These are phyloP conservation scores for Colostygia pectinataria DNA, from an alignment of 2,888 invertebrate species.

Conservation along the genomic window DNA sequence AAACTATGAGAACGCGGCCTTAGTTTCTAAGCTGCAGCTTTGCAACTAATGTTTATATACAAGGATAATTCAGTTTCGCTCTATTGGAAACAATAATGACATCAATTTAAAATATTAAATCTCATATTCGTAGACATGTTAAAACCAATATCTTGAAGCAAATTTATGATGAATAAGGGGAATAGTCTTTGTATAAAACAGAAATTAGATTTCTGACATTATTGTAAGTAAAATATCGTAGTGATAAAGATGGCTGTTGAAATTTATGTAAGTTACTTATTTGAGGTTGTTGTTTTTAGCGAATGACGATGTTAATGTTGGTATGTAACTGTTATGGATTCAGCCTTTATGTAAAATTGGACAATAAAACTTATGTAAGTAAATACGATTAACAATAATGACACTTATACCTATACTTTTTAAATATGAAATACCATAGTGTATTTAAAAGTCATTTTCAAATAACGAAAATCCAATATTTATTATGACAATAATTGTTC, in stretches of 20 bases:
- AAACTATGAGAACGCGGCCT: too few relatives aligned
- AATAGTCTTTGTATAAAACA: constrained; percentile 37
- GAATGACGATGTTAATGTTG: constrained; percentile 62
- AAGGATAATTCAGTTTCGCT: too few relatives aligned
- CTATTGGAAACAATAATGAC: too few relatives aligned
- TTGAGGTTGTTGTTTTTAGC: constrained; percentile 70
- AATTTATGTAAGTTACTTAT: constrained; percentile 70
- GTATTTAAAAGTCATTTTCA: too few relatives aligned
- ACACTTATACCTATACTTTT: too few relatives aligned
- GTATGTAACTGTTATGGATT: constrained; percentile 50
- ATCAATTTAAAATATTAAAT: too few relatives aligned
- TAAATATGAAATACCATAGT: too few relatives aligned
- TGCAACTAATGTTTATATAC: too few relatives aligned
- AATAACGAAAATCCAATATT: too few relatives aligned
- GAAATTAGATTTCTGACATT: constrained; percentile 45
- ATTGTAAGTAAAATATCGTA: constrained; percentile 51
- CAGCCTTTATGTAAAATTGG: constrained; percentile 66
- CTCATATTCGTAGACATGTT: too few relatives aligned
- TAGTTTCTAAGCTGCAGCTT: too few relatives aligned
- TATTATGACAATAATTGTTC: too few relatives aligned
- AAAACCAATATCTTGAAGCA: not conserved
- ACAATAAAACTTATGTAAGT: constrained; percentile 51
- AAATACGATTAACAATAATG: not conserved
- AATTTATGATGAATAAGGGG: not conserved
- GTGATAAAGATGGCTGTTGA: constrained; percentile 80